Percentiles rank a stretch among this genome's conserved stretches.
phyloP scores from a whole-genome alignment of 2,888 invertebrate species.

The Petrolisthes manimaculis region DNA sequence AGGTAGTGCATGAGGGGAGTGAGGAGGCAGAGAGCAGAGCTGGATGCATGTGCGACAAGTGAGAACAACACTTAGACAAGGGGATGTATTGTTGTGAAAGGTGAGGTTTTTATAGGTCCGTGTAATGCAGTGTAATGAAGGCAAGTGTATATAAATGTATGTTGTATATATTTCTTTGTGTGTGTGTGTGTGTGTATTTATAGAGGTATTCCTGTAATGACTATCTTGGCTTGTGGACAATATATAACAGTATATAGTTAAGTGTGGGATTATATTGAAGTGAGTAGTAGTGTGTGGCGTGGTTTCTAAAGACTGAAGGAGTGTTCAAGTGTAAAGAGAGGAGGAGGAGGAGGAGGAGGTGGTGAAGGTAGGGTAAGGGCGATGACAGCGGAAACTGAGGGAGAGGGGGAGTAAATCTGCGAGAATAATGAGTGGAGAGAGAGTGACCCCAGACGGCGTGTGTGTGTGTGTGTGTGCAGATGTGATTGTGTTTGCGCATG shows the following conservation, averaged over 20 bases:
- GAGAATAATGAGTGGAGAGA: constrained; percentile 36
- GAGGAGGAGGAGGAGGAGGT: neutral
- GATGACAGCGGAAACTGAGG: constrained; percentile 31
- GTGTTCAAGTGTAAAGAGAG: neutral
- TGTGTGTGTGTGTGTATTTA: too few species aligned
- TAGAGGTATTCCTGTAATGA: too few species aligned
- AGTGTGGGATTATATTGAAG: constrained; percentile 11
- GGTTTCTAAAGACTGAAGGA: neutral
- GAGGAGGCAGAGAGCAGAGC: neutral
- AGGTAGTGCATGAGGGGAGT: neutral
- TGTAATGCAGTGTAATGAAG: too few species aligned
- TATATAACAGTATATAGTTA: neutral
- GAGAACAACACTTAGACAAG: too few species aligned
- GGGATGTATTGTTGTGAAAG: too few species aligned
- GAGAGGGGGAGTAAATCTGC: constrained; percentile 29
- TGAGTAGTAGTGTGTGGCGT: neutral
- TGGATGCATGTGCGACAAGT: too few species aligned
- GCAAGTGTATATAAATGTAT: too few species aligned
- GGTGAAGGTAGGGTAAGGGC: constrained; percentile 5
- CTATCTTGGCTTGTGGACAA: too few species aligned
- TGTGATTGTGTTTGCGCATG: neutral
- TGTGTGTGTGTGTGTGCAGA: neutral
- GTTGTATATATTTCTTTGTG: too few species aligned
- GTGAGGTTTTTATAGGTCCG: too few species aligned
- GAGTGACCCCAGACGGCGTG: constrained; percentile 29